phyloP scores from a whole-genome alignment of 2,797 vertebrate species.

The Danio choprae region DNA sequence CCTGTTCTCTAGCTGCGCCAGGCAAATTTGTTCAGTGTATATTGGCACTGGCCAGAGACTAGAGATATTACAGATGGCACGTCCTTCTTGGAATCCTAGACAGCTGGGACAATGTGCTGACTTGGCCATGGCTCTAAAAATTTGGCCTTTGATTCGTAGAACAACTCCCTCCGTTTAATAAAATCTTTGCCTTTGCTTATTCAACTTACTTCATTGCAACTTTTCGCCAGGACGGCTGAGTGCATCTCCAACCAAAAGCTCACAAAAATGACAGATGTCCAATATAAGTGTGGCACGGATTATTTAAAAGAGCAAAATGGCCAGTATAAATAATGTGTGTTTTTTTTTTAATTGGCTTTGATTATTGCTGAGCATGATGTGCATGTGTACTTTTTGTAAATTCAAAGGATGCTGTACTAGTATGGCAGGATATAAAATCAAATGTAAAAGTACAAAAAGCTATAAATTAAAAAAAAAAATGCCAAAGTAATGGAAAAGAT shows the following conservation, averaged over 20 bases:
- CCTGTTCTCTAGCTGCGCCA: slow-evolving; percentile 39
- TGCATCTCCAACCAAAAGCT: slow-evolving; percentile 14
- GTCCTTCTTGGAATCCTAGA: slow-evolving; percentile 74
- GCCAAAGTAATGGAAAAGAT: slow-evolving; percentile 10
- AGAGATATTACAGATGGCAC: slow-evolving; percentile 74
- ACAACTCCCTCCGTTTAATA: slow-evolving; percentile 32
- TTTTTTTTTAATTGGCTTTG: not conserved
- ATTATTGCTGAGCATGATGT: not conserved
- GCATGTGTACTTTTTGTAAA: not conserved
- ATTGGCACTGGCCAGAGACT: slow-evolving; percentile 79
- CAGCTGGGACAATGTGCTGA: slow-evolving; percentile 71
- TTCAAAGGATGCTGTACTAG: not conserved
- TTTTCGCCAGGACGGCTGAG: slow-evolving; percentile 44
- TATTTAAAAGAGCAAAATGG: not conserved
- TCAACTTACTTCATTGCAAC: slow-evolving; percentile 50
- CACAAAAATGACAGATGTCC: not conserved
- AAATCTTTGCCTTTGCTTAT: slow-evolving; percentile 30
- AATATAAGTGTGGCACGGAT: not conserved
- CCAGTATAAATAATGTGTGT: not conserved
- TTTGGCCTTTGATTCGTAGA: slow-evolving; percentile 47
- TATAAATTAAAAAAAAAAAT: slow-evolving; percentile 4
- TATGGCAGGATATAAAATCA: not conserved
- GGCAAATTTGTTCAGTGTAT: slow-evolving; percentile 68
- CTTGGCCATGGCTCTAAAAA: slow-evolving; percentile 68
- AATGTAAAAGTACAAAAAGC: not conserved